Percentiles rank a stretch among this genome's conserved stretches.
phyloP scores from a whole-genome alignment of 2,888 invertebrate genomes.

The Drosophila antonietae region DNA sequence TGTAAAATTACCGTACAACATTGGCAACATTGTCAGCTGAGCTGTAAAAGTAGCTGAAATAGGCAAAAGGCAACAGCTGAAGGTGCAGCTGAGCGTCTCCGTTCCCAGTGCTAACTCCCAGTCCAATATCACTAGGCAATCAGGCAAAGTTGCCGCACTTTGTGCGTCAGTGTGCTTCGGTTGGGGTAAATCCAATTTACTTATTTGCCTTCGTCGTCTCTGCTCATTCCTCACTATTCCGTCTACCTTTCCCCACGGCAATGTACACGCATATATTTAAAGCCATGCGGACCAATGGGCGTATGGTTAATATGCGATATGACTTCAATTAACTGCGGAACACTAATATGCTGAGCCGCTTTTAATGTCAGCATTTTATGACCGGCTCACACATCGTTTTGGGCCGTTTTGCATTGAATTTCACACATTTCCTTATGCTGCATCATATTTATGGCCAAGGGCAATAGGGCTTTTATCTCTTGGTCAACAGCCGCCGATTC shows the following conservation, averaged over 20 bases:
- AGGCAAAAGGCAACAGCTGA: conserved; percentile 47
- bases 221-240: neutral
- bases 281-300: conserved; percentile 32
- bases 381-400: conserved; percentile 51
- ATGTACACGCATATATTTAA: conserved; percentile 30
- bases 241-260: neutral
- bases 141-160: conserved; percentile 70
- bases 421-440: conserved; percentile 42
- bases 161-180: conserved; percentile 22
- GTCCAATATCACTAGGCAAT: conserved; percentile 67
- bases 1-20: conserved; percentile 79
- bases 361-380: conserved; percentile 69
- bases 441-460: conserved; percentile 58
- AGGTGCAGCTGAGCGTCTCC: conserved; percentile 47
- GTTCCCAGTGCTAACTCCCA: conserved; percentile 52
- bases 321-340: conserved; percentile 61
- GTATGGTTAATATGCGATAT: conserved; percentile 54
- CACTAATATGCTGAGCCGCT: conserved; percentile 36
- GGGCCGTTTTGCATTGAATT: conserved; percentile 54
- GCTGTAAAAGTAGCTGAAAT: conserved; percentile 73
- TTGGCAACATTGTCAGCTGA: conserved; percentile 79
- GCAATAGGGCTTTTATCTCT: conserved; percentile 56
- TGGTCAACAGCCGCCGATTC: conserved; percentile 49
- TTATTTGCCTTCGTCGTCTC: conserved; percentile 54
- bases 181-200: conserved; percentile 71